A percentile compares a stretch with the other conserved stretches of the same genome.
Conservation (phyloP, 2,113 vertebrate species). For the Tonatia bakeri region DNA sequence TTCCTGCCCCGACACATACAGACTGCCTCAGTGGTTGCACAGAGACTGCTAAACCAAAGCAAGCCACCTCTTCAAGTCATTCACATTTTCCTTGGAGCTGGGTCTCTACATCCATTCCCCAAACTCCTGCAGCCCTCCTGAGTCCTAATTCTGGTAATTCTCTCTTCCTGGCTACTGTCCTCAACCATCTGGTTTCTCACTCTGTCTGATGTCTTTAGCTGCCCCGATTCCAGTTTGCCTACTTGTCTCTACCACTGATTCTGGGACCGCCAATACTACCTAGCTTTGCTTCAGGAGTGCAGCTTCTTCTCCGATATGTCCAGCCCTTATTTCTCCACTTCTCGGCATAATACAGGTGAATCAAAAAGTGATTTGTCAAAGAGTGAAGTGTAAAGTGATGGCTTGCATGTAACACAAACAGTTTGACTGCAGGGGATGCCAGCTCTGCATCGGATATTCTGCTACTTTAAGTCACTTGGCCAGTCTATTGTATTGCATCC, state of each 20-base stretch:
- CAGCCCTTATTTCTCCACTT: constrained; percentile 5
- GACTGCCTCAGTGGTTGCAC: not conserved
- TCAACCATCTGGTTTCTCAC: not conserved
- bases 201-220: not conserved
- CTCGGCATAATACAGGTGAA: not conserved
- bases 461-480: not conserved
- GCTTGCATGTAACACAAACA: not conserved
- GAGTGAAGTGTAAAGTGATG: not conserved
- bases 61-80: not conserved
- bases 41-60: not conserved
- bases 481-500: not conserved
- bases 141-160: not conserved
- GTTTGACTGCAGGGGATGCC: not conserved
- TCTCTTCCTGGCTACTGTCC: not conserved
- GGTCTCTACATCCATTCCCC: not conserved
- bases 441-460: not conserved
- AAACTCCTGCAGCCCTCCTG: not conserved
- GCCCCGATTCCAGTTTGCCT: not conserved
- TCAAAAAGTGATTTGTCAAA: not conserved
- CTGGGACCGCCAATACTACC: not conserved
- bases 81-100: not conserved
- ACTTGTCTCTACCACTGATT: not conserved
- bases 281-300: not conserved
- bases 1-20: not conserved
- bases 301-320: not conserved